Evolutionary conservation across 2,113 vertebrate genomes (phyloP).

Genomic region (Dicrurus megarhynchus): DNA sequence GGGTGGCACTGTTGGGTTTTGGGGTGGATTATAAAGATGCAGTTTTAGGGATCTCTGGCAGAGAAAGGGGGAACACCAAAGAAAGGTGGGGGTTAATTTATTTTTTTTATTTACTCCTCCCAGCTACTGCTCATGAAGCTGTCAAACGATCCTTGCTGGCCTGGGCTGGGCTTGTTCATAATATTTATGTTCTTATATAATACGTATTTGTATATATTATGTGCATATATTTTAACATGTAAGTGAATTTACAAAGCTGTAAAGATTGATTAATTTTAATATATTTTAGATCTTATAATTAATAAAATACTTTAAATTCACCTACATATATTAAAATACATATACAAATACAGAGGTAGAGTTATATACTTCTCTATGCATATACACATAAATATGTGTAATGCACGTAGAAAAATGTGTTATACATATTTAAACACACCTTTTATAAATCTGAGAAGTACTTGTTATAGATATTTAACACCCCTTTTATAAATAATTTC

Average conservation of each 20-base stretch:
- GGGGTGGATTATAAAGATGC: fast-evolving
- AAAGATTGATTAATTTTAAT: background rate
- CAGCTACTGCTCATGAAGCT: background rate
- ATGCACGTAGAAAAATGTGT: background rate
- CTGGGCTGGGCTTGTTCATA: background rate
- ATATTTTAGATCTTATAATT: background rate
- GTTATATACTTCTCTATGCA: background rate
- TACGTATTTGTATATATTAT: background rate
- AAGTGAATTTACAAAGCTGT: background rate
- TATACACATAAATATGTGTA: background rate
- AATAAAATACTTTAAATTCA: background rate
- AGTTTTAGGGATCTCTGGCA: background rate
- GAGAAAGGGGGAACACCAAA: background rate
- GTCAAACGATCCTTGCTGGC: background rate
- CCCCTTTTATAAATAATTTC: background rate
- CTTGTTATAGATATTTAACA: background rate
- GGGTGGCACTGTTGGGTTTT: fast-evolving
- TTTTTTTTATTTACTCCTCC: background rate
- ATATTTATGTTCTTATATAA: background rate
- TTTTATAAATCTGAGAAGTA: background rate
- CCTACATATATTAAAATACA: background rate
- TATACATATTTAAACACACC: background rate
- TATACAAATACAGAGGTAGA: background rate
- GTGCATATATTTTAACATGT: background rate
- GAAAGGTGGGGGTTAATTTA: background rate